Evolutionary conservation across 2,797 vertebrate species (phyloP).

Genomic region (Neosilurus mollespiculum): DNA sequence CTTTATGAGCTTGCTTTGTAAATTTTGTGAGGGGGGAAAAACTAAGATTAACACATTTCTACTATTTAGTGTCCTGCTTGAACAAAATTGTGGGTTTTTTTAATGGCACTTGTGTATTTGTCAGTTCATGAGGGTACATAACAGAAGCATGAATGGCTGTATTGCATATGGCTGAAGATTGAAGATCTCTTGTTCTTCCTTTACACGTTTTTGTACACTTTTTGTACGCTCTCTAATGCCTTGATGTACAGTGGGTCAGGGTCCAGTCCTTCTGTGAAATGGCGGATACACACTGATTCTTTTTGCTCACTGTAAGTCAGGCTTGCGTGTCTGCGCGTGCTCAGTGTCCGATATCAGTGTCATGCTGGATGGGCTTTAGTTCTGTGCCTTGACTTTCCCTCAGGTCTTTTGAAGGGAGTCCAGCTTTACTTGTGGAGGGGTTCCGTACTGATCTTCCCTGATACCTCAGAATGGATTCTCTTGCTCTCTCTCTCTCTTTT

Average conservation of each 20-base stretch:
- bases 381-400: constrained; percentile 45
- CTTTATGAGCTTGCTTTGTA: constrained; percentile 61
- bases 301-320: background rate
- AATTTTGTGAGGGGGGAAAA: constrained; percentile 66
- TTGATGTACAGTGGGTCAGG: background rate
- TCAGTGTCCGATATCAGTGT: constrained; percentile 12
- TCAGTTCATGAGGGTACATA: constrained; percentile 46
- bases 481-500: background rate
- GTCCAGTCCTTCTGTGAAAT: constrained; percentile 2
- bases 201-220: constrained; percentile 1
- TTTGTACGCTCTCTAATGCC: background rate
- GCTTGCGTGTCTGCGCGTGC: background rate
- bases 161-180: constrained; percentile 5
- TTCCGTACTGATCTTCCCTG: background rate
- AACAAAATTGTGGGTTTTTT: constrained; percentile 18
- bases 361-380: constrained; percentile 31
- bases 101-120: constrained; percentile 37
- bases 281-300: background rate
- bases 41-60: constrained; percentile 48
- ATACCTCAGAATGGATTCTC: constrained; percentile 20
- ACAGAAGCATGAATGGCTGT: constrained; percentile 12
- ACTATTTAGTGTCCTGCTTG: constrained; percentile 52
- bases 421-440: constrained; percentile 26
- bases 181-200: background rate
- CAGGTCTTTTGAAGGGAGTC: constrained; percentile 42